Conservation (phyloP, 1,140 invertebrate species). For the Drosophila yakuba region DNA sequence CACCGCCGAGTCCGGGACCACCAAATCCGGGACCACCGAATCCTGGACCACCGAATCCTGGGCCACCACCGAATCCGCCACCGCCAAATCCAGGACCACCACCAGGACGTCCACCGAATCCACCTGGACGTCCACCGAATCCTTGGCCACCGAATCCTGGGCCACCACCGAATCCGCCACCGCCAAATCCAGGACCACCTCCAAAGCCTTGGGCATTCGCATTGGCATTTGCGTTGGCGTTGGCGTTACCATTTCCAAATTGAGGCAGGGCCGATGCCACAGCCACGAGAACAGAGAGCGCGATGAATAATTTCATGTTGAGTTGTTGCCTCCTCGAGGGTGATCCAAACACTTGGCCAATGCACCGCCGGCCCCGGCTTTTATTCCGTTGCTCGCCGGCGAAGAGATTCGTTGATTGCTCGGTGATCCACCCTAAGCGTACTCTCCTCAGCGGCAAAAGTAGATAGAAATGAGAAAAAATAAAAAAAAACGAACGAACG, state of each 20-base stretch:
- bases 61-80: constrained; percentile 20
- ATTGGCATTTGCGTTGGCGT: constrained; percentile 36
- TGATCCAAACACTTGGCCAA: constrained; percentile 32
- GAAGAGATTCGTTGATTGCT: constrained; percentile 5
- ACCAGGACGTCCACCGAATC: constrained; percentile 7
- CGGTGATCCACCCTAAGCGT: constrained; percentile 26
- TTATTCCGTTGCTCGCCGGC: constrained; percentile 38
- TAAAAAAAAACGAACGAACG: constrained; percentile 13
- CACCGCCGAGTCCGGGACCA: constrained; percentile 15
- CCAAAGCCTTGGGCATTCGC: constrained; percentile 23
- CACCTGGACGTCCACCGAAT: constrained; percentile 9
- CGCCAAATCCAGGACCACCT: constrained; percentile 21
- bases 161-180: constrained; percentile 8
- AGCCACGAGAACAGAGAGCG: constrained; percentile 44
- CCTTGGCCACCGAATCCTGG: constrained; percentile 36
- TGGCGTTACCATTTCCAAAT: constrained; percentile 36
- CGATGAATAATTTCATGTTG: constrained; percentile 60
- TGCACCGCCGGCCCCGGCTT: constrained; percentile 15
- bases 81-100: constrained; percentile 14
- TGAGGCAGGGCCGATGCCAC: constrained; percentile 50
- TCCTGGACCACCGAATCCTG: constrained; percentile 23
- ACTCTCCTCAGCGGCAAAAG: not conserved
- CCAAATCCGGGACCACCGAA: constrained; percentile 20
- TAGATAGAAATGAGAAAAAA: not conserved
- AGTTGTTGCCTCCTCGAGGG: constrained; percentile 36